Evolutionary conservation across 2,888 invertebrate genomes (phyloP), one percentile per base, ranked within the genome.

Genomic region (Cyaniris semiargus): DNA sequence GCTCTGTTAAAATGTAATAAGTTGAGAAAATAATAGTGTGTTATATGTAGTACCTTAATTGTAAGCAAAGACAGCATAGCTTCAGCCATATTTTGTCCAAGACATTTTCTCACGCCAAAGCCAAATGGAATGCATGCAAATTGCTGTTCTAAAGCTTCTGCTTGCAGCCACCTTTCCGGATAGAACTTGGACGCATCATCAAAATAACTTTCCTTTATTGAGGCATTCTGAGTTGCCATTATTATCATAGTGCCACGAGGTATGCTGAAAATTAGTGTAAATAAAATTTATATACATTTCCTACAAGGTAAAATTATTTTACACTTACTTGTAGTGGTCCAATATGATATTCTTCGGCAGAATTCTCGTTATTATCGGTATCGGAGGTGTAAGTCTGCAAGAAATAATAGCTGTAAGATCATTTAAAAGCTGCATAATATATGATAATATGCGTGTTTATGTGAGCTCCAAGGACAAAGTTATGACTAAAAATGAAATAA

Each of bases 51-150:
- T 87, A 95, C 96, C 92, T 95, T 95, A 31, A 94, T 89, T 13
- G 95, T 91, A 23, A 96, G 84, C 60, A 95, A 81, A 72, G 95
- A 92, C 80, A 96, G 90, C 89, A 96, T 92, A 77, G 92, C 91
- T 85, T 96, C 95, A 0, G 96, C 95, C 77, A 96, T 88, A 80
- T 94, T 95, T 83, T 95, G 95, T 0, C 95, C 96, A 44, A 96
- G 82, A 80, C 96, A 96, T 77, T 95, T 95, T 78, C 95, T 94
- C 1, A 94, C 88, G 3, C 96, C 96, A 82, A 94, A 93, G 0
- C 96, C 96, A 83, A 96, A 96, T 0, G 96, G 96, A 80, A 96
- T 92, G 1, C 94, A 95, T 34, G 95, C 95, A 82, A 95, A 95
- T 0, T 93, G 87, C 77, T 95, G 95, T 18, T 94, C 89, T 34